These are phyloP conservation scores for Chionomys nivalis DNA, from an alignment of 2,113 vertebrate species.

Conservation along the genomic window DNA sequence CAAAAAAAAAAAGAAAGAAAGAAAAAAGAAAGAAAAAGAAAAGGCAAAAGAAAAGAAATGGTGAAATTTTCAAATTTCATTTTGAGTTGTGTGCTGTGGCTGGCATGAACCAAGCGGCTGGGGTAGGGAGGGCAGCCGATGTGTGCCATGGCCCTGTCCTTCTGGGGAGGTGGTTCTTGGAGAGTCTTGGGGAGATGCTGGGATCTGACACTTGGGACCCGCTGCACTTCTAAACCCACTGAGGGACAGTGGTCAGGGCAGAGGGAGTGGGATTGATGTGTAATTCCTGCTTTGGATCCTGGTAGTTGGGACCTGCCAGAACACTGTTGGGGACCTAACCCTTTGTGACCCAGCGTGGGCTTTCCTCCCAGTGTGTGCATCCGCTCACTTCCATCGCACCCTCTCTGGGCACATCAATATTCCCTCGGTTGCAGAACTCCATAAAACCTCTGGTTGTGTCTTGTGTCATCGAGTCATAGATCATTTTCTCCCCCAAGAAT, in stretches of 20 bases:
- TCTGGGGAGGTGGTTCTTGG: background rate
- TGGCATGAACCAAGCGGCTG: background rate
- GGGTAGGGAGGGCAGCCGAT: background rate
- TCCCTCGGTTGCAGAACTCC: conserved; percentile 5
- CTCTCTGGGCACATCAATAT: background rate
- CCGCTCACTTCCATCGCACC: fast-evolving
- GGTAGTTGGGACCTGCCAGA: background rate
- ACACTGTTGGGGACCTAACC: background rate
- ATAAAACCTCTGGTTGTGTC: background rate
- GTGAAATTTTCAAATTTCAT: background rate
- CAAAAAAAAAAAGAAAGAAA: background rate
- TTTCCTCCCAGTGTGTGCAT: fast-evolving
- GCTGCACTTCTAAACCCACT: background rate
- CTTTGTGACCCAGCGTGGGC: background rate
- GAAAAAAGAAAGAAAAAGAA: background rate
- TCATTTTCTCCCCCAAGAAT: conserved; percentile 35
- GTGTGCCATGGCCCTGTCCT: background rate
- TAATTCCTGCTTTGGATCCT: fast-evolving
- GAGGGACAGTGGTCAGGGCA: background rate
- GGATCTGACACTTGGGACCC: background rate
- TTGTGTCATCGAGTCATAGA: conserved; percentile 3
- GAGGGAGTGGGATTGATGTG: background rate
- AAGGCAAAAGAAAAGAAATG: background rate
- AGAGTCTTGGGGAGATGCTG: background rate
- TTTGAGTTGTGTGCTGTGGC: background rate